These are phyloP conservation scores for Spisula solida DNA, from an alignment of 2,888 invertebrate genomes.

Conservation along the genomic window DNA sequence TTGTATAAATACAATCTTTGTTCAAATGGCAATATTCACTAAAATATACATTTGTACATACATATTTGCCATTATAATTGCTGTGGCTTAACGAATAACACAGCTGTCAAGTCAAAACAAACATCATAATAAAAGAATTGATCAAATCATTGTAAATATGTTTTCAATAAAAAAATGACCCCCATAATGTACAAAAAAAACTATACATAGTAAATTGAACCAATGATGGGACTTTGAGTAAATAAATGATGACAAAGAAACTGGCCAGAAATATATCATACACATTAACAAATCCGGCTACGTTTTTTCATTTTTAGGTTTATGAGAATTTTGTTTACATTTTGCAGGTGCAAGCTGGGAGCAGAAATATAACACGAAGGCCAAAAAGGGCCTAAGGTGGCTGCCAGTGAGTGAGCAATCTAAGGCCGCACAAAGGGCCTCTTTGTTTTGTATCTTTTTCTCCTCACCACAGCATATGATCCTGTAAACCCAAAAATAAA, in stretches of 20 bases:
- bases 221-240: not conserved
- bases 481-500: too few relatives aligned
- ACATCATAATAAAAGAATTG: not conserved
- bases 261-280: conserved; percentile 10
- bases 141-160: not conserved
- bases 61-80: not conserved
- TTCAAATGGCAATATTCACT: not conserved
- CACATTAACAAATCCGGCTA: not conserved
- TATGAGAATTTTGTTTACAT: too few relatives aligned
- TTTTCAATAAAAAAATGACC: conserved; percentile 5
- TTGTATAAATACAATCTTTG: not conserved
- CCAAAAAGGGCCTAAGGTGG: too few relatives aligned
- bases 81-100: not conserved
- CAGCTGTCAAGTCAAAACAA: not conserved
- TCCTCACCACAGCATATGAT: too few relatives aligned
- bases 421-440: too few relatives aligned
- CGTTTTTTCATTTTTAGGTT: too few relatives aligned
- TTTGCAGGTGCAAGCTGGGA: too few relatives aligned
- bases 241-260: not conserved
- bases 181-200: conserved; percentile 6
- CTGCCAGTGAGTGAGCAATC: too few relatives aligned
- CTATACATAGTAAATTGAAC: not conserved
- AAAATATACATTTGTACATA: not conserved
- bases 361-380: too few relatives aligned
- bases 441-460: too few relatives aligned